Percentiles rank a stretch among this genome's conserved stretches.
These are phyloP conservation scores for Nasonia vitripennis DNA, from an alignment of 1,140 invertebrate genomes.

Conservation along the genomic window DNA sequence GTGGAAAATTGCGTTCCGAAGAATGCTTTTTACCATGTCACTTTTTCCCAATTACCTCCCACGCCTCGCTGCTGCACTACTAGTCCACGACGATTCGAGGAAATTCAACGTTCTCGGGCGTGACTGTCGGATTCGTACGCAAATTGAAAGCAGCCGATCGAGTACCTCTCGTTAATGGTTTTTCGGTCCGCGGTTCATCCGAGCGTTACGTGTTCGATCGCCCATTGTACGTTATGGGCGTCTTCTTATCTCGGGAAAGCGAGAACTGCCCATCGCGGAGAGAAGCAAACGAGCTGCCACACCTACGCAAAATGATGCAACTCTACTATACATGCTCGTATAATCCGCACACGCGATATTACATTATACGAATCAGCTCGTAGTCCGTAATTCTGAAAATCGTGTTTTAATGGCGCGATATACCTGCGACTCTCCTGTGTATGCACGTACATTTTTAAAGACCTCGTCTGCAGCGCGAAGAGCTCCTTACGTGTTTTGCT, in stretches of 20 bases:
- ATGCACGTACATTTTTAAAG: not conserved
- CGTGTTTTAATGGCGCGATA: not conserved
- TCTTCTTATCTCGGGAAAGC: slow-evolving; percentile 27
- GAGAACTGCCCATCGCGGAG: not conserved
- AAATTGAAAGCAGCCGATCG: not conserved
- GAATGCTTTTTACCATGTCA: slow-evolving; percentile 48
- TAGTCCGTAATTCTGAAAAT: slow-evolving; percentile 37
- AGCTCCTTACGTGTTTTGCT: not conserved
- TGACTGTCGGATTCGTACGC: slow-evolving; percentile 33
- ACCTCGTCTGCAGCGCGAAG: not conserved
- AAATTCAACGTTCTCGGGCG: not conserved
- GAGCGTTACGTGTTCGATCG: not conserved
- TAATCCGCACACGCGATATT: slow-evolving; percentile 27
- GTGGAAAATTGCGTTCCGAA: slow-evolving; percentile 39
- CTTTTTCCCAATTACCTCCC: slow-evolving; percentile 37
- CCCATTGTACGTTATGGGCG: not conserved
- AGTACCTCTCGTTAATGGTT: not conserved
- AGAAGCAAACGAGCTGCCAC: slow-evolving; percentile 5
- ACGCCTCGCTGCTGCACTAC: not conserved
- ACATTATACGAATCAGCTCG: not conserved
- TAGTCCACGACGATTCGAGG: not conserved
- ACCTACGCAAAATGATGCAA: slow-evolving; percentile 35
- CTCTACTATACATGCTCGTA: slow-evolving; percentile 9
- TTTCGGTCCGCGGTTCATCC: not conserved
- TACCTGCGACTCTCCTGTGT: not conserved